Base-by-base conservation (phyloP, 92 coral and sea anemone genomes). In the Chrysogorgia sp. region DNA sequence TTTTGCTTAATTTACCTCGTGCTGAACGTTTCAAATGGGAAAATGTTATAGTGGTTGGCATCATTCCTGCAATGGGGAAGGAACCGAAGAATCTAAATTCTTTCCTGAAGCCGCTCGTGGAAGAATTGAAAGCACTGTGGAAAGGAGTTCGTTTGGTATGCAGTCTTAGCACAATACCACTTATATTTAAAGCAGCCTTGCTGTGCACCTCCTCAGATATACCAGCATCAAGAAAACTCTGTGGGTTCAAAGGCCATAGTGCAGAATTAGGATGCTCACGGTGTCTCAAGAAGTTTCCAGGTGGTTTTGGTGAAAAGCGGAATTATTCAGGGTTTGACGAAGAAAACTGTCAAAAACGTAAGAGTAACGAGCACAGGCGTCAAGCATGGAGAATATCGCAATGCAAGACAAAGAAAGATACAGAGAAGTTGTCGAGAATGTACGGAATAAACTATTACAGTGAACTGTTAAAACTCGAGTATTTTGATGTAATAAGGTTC, bases 301-400 rank as follows among this genome's bases (percentile, higher is more conserved):
- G 90, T 48, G 59, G 49, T 14, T 83, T 87, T 57, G 82, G 82
- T 12, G 85, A 87, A 33, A 87, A 83, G 48, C 34, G 63, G 20
- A 87, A 87, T 41, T 83, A 76, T 32, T 83, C 85, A 1, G 90
- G 90, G 6, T 86, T 86, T 58, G 82, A 86, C 19, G 34, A 81
- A 59, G 49, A 30, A 14, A 6, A 12, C 7, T 86, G 90, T 87
- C 70, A 0, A 20, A 45, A 65, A 45, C 75, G 87, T 14, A 82
- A 66, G 0, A 76, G 76, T 32, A 24, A 33, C 31, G 69, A 67
- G 17, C 81, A 86, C 28, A 71, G 85, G 17, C 0, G 40, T 13
- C 24, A 30, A 37, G 86, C n/a, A n/a, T n/a, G n/a, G n/a, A n/a
- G n/a, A n/a, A 82, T 52, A 1, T 13, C 10, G 48, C 28, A 49